Evolutionary conservation across 2,888 invertebrate species (phyloP).

Genomic region (Erpobdella octoculata): DNA sequence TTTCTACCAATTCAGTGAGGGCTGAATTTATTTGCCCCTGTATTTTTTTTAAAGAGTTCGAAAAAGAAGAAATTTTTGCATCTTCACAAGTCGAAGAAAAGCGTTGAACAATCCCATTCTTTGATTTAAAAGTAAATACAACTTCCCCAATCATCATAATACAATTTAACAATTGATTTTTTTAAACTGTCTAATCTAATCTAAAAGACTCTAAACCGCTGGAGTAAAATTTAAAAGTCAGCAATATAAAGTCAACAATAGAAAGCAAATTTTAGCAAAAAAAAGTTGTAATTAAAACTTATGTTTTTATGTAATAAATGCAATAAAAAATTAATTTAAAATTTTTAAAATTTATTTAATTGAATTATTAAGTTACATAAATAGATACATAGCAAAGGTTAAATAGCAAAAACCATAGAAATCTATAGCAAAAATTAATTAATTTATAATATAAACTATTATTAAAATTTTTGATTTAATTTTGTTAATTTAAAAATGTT

Average conservation of each 20-base stretch:
- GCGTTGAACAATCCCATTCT: background rate
- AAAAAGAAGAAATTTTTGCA: background rate
- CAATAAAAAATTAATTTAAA: background rate
- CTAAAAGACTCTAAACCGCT: background rate
- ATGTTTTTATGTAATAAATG: background rate
- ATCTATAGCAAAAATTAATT: background rate
- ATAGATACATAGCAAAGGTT: background rate
- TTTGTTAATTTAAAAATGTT: background rate
- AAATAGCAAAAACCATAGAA: background rate
- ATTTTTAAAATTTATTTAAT: background rate
- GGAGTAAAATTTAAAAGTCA: background rate
- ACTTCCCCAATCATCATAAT: background rate
- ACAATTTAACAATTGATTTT: too few relatives aligned
- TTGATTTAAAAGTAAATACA: background rate
- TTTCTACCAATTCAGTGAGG: background rate
- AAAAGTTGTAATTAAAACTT: too few relatives aligned
- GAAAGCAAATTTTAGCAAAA: too few relatives aligned
- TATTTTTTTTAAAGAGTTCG: background rate
- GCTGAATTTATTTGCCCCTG: background rate
- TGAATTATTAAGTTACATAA: background rate
- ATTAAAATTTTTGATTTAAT: background rate
- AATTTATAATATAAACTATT: background rate
- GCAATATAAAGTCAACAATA: too few relatives aligned
- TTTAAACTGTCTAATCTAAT: background rate
- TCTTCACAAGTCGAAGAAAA: background rate